These are phyloP conservation scores for Furcula furcula DNA, from an alignment of 2,888 invertebrate genomes.

Conservation along the genomic window DNA sequence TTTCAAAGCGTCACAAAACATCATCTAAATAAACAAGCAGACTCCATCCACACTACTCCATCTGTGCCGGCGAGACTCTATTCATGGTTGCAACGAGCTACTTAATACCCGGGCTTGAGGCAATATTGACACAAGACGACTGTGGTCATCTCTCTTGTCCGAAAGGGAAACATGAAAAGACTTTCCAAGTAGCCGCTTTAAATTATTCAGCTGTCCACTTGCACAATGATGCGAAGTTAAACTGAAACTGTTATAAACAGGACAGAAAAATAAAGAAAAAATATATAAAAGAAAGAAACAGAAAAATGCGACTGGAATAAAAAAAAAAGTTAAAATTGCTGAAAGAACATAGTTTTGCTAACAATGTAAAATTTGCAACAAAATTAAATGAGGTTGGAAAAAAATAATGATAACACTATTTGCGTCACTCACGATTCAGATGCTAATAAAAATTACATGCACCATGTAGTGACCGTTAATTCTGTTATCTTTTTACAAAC, in stretches of 20 bases:
- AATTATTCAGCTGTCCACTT: conserved; percentile 39
- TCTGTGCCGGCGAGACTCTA: conserved; percentile 50
- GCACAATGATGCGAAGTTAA: too few relatives aligned
- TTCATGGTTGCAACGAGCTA: conserved; percentile 69
- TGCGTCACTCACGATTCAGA: conserved; percentile 21
- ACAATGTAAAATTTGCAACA: conserved; percentile 7
- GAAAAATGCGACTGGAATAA: neutral
- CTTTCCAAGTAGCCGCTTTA: conserved; percentile 42
- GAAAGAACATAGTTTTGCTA: neutral
- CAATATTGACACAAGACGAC: conserved; percentile 65
- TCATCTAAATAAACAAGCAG: conserved; percentile 50
- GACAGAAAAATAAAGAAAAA: neutral
- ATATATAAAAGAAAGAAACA: neutral
- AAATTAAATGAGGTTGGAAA: conserved; percentile 23
- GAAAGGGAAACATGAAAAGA: conserved; percentile 53
- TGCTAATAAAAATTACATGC: conserved; percentile 28
- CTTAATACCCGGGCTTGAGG: conserved; percentile 67
- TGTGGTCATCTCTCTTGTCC: conserved; percentile 72
- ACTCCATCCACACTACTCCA: conserved; percentile 39
- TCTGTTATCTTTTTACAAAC: neutral
- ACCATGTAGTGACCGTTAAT: conserved; percentile 23
- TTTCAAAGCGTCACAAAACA: conserved; percentile 26
- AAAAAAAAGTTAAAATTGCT: neutral
- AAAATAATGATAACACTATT: conserved; percentile 5
- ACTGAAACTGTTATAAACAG: too few relatives aligned